Evolutionary conservation across 2,888 invertebrate genomes (phyloP).

Genomic region (Brenthis daphne): DNA sequence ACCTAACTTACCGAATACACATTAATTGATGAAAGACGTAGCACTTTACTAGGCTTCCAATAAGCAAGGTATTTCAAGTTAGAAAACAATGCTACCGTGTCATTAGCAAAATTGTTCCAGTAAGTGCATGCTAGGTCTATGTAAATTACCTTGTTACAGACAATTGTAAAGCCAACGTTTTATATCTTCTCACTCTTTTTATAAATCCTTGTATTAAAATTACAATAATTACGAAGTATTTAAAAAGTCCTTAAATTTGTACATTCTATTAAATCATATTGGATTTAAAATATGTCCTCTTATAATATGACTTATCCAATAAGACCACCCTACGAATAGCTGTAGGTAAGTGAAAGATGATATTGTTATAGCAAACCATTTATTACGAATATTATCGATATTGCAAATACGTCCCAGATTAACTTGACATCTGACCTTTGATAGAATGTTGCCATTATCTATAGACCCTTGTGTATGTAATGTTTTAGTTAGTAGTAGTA

Average conservation of each 20-base stretch:
- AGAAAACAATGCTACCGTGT: slow-evolving; percentile 46
- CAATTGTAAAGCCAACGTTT: slow-evolving; percentile 19
- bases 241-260: background rate
- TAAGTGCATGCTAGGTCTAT: slow-evolving; percentile 39
- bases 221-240: background rate
- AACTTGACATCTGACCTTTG: slow-evolving; percentile 76
- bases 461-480: slow-evolving; percentile 39
- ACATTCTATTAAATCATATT: background rate
- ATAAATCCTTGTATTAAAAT: background rate
- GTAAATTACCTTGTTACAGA: slow-evolving; percentile 37
- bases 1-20: no score
- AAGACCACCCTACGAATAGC: slow-evolving; percentile 5
- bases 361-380: slow-evolving; percentile 74
- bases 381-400: slow-evolving; percentile 71
- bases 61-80: slow-evolving; percentile 19
- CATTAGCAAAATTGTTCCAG: slow-evolving; percentile 53
- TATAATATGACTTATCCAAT: background rate
- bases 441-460: slow-evolving; percentile 50
- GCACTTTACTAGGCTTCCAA: slow-evolving; percentile 11
- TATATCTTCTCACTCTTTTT: background rate
- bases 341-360: slow-evolving; percentile 55
- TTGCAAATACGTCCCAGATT: slow-evolving; percentile 65
- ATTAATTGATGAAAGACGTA: slow-evolving; percentile 1
- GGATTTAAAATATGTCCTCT: no score
- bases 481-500: background rate